Conservation (phyloP, 2,113 vertebrate genomes). For the Malaclemys terrapin region DNA sequence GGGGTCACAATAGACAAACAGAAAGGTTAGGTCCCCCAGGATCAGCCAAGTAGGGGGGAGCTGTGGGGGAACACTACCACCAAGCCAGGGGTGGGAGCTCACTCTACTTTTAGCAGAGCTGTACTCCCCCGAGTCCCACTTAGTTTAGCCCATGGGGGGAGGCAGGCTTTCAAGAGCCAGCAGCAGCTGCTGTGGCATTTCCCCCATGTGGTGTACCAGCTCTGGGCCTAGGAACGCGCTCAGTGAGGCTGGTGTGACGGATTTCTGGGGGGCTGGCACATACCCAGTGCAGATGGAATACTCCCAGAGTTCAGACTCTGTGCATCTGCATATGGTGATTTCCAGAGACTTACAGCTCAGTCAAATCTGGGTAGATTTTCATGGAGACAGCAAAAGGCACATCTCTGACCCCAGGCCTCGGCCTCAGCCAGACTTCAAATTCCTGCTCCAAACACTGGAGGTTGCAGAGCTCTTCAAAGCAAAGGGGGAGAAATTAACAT, state of each 20-base stretch:
- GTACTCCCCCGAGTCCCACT: not conserved
- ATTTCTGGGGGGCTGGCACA: not conserved
- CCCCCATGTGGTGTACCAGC: not conserved
- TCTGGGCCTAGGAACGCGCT: not conserved
- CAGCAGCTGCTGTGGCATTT: no score
- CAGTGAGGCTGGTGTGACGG: not conserved
- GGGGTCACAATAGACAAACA: rapidly evolving
- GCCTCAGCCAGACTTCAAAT: not conserved
- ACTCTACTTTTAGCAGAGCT: not conserved
- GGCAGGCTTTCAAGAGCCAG: no score
- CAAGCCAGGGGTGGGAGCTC: not conserved
- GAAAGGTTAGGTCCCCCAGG: not conserved
- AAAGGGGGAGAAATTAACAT: not conserved
- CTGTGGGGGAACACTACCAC: rapidly evolving
- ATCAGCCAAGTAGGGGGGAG: not conserved
- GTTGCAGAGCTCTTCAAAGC: not conserved
- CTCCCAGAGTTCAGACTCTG: not conserved
- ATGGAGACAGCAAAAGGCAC: not conserved
- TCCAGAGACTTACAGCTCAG: not conserved
- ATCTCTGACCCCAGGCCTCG: not conserved
- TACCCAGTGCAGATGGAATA: rapidly evolving
- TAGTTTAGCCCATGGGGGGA: not conserved
- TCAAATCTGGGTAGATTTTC: not conserved
- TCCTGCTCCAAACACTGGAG: not conserved
- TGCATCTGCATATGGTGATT: not conserved